Conservation (phyloP, 92 coral and sea anemone species). For the Siderastrea siderea region DNA sequence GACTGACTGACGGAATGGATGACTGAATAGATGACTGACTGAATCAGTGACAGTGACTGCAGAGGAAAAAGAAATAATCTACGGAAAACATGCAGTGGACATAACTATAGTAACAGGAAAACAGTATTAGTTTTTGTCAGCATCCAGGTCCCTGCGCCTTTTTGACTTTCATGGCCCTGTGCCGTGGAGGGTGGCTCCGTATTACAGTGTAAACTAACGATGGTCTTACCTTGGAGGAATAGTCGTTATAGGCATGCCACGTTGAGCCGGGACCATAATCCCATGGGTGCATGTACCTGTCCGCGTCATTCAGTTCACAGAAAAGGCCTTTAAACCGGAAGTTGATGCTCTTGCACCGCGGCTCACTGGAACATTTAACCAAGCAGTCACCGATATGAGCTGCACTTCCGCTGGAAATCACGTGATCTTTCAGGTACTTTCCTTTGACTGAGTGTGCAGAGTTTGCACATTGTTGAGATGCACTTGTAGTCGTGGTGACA, state of each 20-base stretch:
- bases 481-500: background rate
- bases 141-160: too few relatives aligned
- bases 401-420: background rate
- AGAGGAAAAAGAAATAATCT: too few relatives aligned
- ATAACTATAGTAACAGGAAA: too few relatives aligned
- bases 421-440: background rate
- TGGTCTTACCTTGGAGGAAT: background rate
- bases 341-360: slow-evolving; percentile 11
- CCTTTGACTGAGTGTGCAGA: background rate
- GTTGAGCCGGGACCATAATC: background rate
- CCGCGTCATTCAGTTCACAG: background rate
- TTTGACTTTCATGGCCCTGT: too few relatives aligned
- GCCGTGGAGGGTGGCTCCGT: too few relatives aligned
- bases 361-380: slow-evolving; percentile 4
- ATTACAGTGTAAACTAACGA: background rate
- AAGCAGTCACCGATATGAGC: slow-evolving; percentile 8
- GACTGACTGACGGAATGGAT: too few relatives aligned
- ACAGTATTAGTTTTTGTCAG: too few relatives aligned
- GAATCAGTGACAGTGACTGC: too few relatives aligned
- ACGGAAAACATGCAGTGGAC: too few relatives aligned
- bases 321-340: background rate
- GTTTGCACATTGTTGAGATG: background rate
- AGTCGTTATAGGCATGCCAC: slow-evolving; percentile 8
- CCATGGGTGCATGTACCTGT: background rate
- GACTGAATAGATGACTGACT: too few relatives aligned